A percentile compares a stretch with the other conserved stretches of the same genome.
These are phyloP conservation scores for Dendrocincla fuliginosa DNA, from an alignment of 2,797 vertebrate genomes.

Conservation along the genomic window DNA sequence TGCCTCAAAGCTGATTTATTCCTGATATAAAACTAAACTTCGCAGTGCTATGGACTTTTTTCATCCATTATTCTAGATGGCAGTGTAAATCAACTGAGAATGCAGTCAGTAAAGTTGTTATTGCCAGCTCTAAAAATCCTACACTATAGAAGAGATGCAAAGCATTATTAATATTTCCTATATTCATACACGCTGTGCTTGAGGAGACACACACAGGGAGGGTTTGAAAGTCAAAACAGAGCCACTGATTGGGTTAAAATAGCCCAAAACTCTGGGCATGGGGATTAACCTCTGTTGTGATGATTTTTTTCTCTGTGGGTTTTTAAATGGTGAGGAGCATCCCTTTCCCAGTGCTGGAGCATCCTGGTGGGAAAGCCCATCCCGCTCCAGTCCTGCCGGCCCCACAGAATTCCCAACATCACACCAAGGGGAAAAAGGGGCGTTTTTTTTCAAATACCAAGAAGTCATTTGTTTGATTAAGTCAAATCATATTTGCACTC, in stretches of 20 bases:
- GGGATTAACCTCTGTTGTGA: background rate
- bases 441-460: rapidly evolving
- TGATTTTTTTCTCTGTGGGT: background rate
- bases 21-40: background rate
- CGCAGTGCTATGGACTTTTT: background rate
- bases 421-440: rapidly evolving
- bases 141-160: background rate
- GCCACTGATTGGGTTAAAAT: background rate
- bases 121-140: slow-evolving; percentile 5
- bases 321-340: background rate
- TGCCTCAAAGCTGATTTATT: slow-evolving; percentile 5
- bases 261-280: background rate
- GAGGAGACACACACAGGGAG: background rate
- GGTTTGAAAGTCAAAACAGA: background rate
- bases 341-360: rapidly evolving
- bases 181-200: background rate
- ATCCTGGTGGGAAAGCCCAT: rapidly evolving
- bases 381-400: rapidly evolving
- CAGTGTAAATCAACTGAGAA: slow-evolving; percentile 25
- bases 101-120: slow-evolving; percentile 22
- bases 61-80: slow-evolving; percentile 39
- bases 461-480: background rate
- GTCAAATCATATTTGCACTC: rapidly evolving
- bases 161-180: background rate
- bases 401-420: rapidly evolving